These are phyloP conservation scores for Liasis olivaceus DNA, from an alignment of 2,797 vertebrate genomes.

Conservation along the genomic window DNA sequence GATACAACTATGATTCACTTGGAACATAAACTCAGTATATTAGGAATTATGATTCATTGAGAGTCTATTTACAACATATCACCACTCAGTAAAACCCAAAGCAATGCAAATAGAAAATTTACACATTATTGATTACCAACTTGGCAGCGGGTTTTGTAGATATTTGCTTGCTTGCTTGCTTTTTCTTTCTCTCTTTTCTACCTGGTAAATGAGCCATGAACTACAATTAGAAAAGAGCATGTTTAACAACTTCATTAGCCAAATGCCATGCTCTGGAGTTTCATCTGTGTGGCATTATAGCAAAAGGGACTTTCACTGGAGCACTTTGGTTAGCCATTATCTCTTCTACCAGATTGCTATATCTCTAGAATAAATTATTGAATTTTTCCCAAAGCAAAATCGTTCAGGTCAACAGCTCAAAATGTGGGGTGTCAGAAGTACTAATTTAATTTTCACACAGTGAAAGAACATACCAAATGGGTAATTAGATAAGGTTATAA, in stretches of 20 bases:
- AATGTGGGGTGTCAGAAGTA: background rate
- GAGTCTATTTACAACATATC: background rate
- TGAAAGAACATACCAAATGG: background rate
- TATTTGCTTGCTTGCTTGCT: background rate
- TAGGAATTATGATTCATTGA: background rate
- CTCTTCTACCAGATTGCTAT: background rate
- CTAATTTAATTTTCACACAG: background rate
- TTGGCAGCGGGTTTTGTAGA: background rate
- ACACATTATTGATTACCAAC: background rate
- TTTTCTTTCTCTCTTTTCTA: background rate
- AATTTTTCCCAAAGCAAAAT: background rate
- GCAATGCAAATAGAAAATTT: background rate
- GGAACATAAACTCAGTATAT: background rate
- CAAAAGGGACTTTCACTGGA: background rate
- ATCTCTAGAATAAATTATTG: background rate
- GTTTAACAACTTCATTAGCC: background rate
- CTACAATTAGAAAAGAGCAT: background rate
- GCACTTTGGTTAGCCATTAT: background rate
- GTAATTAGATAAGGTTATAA: background rate
- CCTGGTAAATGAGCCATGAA: background rate
- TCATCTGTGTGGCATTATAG: background rate
- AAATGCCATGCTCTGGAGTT: background rate
- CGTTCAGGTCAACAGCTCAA: background rate
- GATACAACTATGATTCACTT: background rate
- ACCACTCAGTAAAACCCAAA: background rate